Conservation (phyloP, 2,888 invertebrate species). For the Caenorhabditis imperialis region DNA sequence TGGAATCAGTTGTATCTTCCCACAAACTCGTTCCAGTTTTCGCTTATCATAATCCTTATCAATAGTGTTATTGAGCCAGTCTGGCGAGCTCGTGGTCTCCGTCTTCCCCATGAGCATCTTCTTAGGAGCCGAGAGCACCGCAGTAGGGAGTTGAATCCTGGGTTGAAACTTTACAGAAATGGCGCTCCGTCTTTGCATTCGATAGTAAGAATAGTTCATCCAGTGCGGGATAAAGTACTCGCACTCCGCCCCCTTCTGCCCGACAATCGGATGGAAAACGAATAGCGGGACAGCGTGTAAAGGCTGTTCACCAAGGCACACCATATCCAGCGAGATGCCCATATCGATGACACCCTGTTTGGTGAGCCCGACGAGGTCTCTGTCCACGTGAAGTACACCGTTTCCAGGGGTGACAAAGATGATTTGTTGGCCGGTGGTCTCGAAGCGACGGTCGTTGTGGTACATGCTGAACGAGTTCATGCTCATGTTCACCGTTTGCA, state of each 20-base stretch:
- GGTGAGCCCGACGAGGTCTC: conserved; percentile 95
- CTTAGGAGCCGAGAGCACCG: conserved; percentile 54
- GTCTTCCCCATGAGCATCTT: conserved; percentile 44
- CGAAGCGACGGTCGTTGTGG: conserved; percentile 95
- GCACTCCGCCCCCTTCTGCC: neutral
- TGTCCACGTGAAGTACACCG: conserved; percentile 97
- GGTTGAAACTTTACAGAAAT: conserved; percentile 70
- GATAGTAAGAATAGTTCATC: conserved; percentile 78
- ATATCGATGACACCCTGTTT: conserved; percentile 98
- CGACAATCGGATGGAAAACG: conserved; percentile 79
- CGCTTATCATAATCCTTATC: conserved; percentile 17
- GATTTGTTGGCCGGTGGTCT: conserved; percentile 94
- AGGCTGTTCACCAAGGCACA: conserved; percentile 89
- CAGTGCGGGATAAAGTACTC: conserved; percentile 78
- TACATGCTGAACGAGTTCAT: conserved; percentile 87
- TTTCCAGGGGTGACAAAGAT: conserved; percentile 98
- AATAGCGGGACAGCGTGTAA: conserved; percentile 96
- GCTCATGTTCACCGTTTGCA: conserved; percentile 87
- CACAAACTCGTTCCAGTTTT: conserved; percentile 27
- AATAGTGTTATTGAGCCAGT: neutral
- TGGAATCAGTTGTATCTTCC: conserved; percentile 20
- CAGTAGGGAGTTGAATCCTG: conserved; percentile 71
- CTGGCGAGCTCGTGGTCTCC: neutral
- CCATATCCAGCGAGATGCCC: conserved; percentile 84
- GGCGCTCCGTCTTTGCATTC: conserved; percentile 53